phyloP scores from a whole-genome alignment of 2,797 vertebrate species.

The Amniataba percoides region DNA sequence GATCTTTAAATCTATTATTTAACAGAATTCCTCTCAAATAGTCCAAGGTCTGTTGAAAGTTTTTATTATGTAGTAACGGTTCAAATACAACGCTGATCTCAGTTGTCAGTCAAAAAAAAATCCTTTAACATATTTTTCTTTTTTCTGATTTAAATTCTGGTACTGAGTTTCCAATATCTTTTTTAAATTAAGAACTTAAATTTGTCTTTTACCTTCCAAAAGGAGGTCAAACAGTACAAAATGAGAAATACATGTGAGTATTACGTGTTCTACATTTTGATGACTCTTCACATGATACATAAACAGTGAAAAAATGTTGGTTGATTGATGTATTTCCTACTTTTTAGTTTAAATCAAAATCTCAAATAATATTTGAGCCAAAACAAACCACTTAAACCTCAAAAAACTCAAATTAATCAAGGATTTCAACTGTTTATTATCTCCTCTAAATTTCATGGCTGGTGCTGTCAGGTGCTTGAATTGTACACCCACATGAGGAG shows the following conservation, averaged over 20 bases:
- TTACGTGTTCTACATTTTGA: too few relatives aligned
- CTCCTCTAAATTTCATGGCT: not conserved
- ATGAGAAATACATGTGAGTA: not conserved
- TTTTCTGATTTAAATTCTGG: not conserved
- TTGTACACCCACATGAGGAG: slow-evolving; percentile 9
- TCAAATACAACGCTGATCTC: not conserved
- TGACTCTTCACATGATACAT: not conserved
- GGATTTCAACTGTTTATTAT: slow-evolving; percentile 13
- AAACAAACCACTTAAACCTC: not conserved
- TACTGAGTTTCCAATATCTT: not conserved
- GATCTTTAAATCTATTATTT: slow-evolving; percentile 1
- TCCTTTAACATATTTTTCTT: not conserved
- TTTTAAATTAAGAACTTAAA: not conserved
- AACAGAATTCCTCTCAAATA: not conserved
- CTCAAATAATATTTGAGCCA: not conserved
- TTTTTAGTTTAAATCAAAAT: not conserved
- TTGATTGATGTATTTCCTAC: not conserved
- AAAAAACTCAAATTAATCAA: not conserved
- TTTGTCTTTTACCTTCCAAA: not conserved
- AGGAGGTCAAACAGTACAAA: not conserved
- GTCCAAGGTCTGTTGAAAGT: not conserved
- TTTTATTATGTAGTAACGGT: not conserved
- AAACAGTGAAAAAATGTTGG: not conserved
- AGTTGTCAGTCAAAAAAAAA: not conserved
- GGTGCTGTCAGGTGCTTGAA: slow-evolving; percentile 22